Conservation (phyloP, 2,113 vertebrate species). For the Proterorhinus semilunaris region DNA sequence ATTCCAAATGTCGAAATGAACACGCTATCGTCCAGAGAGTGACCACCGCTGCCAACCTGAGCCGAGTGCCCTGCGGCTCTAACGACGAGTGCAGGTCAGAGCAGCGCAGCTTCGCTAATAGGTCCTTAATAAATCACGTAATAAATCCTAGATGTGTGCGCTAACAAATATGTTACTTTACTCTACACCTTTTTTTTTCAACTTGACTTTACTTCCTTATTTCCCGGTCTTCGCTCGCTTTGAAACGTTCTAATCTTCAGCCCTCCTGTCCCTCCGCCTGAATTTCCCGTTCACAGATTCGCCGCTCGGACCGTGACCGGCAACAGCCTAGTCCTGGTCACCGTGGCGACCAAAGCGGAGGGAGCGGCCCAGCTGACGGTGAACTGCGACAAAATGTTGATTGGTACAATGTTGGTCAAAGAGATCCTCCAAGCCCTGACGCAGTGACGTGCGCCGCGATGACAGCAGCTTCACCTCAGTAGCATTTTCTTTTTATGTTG, state of each 20-base stretch:
- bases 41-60: slow-evolving; percentile 84
- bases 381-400: slow-evolving; percentile 99
- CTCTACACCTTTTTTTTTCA: slow-evolving; percentile 39
- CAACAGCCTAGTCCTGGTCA: slow-evolving; percentile 88
- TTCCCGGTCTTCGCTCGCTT: slow-evolving; percentile 40
- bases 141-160: background rate
- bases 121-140: background rate
- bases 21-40: slow-evolving; percentile 89
- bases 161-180: slow-evolving; percentile 12
- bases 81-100: slow-evolving; percentile 91
- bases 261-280: slow-evolving; percentile 64
- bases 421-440: slow-evolving; percentile 88
- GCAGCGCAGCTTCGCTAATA: background rate
- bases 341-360: slow-evolving; percentile 78
- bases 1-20: slow-evolving; percentile 80
- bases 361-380: slow-evolving; percentile 82
- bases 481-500: slow-evolving; percentile 27
- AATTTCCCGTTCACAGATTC: slow-evolving; percentile 79
- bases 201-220: slow-evolving; percentile 13
- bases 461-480: slow-evolving; percentile 22
- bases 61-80: slow-evolving; percentile 90
- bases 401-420: slow-evolving; percentile 96
- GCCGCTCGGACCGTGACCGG: slow-evolving; percentile 89
- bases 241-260: slow-evolving; percentile 64
- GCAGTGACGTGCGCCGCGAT: slow-evolving; percentile 72